These are phyloP conservation scores for Tautogolabrus adspersus DNA, from an alignment of 2,113 vertebrate species.

Conservation along the genomic window DNA sequence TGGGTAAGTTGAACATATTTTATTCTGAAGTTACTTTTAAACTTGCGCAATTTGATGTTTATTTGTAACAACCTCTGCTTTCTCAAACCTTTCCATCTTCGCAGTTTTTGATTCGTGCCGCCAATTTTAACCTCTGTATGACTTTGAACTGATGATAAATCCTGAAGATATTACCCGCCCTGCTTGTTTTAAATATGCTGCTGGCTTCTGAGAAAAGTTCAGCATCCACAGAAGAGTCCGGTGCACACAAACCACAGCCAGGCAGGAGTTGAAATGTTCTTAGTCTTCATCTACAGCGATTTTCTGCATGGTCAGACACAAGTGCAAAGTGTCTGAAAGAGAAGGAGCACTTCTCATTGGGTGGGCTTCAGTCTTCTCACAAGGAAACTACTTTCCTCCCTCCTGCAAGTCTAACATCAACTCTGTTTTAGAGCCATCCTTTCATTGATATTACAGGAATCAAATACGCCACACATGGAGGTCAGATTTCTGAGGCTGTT, in stretches of 20 bases:
- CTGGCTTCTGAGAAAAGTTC: background rate
- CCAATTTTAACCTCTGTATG: background rate
- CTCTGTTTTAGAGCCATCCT: background rate
- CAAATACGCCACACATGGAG: background rate
- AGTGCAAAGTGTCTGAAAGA: slow-evolving; percentile 18
- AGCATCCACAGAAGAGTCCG: slow-evolving; percentile 13
- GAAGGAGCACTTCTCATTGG: slow-evolving; percentile 4
- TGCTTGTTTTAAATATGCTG: slow-evolving; percentile 21
- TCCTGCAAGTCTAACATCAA: slow-evolving; percentile 1
- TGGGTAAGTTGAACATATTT: slow-evolving; percentile 87
- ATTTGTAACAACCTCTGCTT: background rate
- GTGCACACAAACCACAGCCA: slow-evolving; percentile 22
- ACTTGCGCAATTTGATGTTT: background rate
- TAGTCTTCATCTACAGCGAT: slow-evolving; percentile 18
- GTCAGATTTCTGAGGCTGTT: background rate
- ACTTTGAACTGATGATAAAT: slow-evolving; percentile 4
- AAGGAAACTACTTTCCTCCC: background rate
- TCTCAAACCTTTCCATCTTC: background rate
- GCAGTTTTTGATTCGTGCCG: background rate
- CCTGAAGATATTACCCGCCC: slow-evolving; percentile 8
- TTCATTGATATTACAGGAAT: background rate
- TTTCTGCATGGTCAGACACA: slow-evolving; percentile 38
- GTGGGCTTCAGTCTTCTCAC: slow-evolving; percentile 17
- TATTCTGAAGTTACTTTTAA: background rate
- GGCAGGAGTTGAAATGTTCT: slow-evolving; percentile 5